Evolutionary conservation across 2,888 invertebrate genomes (phyloP), one percentile per base, ranked within the genome.

Genomic region (Cheilosia soror): DNA sequence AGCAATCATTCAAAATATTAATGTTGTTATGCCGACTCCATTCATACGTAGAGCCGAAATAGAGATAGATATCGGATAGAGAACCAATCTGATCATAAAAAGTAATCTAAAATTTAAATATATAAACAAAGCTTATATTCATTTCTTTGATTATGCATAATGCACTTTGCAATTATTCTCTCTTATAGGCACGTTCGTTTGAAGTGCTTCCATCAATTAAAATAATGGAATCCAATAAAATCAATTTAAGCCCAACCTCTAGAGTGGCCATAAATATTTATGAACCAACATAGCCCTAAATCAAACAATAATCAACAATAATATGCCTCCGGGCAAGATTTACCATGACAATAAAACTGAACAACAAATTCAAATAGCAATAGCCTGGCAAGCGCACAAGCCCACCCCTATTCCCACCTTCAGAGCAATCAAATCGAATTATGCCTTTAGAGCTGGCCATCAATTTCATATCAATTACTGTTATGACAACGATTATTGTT

Each of bases 391-490:
- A 4, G 25, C 37, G 40, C 11, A 29, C 60, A 40, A 5, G 11
- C 44, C 13, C 29, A 51, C 11, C 20, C 25, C 2, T 6, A 4
- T 13, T 29, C 37, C 5, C 40, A 40, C 37, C 49, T 60, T 49
- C 13, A 9, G 44, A 63, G 20, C 15, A 44, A 44, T 44, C 15
- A 33, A 63, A 63, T 75, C 47, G 37, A 75, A 75, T 65, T 65
- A 51, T 29, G 51, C 33, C 58, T 51, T 42, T 27, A 20, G 60
- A 68, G 25, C 47, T 29, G 60, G 15, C 33, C 68, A 60, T 77
- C 62, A 77, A 63, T 63, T 60, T 51, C 31, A 63, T 62, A 78
- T 78, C 58, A 78, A 78, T 78, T 63, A 78, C 62, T 40, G 62
- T 69, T 78, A 69, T 69, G 62, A 55, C 44, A 55, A 47, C 62